Conservation (phyloP, 2,113 vertebrate genomes). For the Coturnix japonica region DNA sequence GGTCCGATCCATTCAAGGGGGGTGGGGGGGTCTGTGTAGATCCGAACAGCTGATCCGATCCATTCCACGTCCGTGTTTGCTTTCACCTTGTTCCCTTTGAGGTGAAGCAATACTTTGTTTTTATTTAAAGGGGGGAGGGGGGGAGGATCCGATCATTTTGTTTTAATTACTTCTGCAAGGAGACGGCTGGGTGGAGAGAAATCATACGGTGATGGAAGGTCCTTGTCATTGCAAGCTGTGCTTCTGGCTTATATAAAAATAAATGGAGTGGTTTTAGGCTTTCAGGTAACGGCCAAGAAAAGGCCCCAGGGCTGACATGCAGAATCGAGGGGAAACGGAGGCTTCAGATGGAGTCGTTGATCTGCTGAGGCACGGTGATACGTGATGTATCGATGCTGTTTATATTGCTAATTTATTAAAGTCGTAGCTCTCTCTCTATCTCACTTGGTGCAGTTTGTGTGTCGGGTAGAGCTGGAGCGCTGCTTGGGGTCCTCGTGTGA, state of each 20-base stretch:
- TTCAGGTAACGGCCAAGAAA: not conserved
- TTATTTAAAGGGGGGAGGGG: too few relatives aligned
- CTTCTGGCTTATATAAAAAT: not conserved
- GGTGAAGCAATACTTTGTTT: not conserved
- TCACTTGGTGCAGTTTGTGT: accelerated
- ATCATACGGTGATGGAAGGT: not conserved
- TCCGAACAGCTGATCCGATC: not conserved
- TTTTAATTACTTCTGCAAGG: slow-evolving; percentile 7
- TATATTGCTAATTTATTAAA: slow-evolving; percentile 40
- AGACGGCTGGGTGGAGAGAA: not conserved
- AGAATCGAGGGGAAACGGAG: not conserved
- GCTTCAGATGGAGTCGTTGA: not conserved
- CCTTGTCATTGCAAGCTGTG: not conserved
- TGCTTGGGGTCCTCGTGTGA: too few relatives aligned
- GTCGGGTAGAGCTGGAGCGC: not conserved
- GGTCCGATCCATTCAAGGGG: not conserved
- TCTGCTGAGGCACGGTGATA: not conserved
- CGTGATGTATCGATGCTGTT: not conserved
- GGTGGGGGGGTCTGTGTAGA: too few relatives aligned
- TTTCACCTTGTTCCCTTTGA: not conserved
- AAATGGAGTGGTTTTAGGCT: not conserved
- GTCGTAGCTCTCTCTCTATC: accelerated
- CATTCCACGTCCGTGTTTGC: not conserved
- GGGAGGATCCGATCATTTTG: not conserved
- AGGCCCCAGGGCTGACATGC: accelerated